Base-by-base conservation (phyloP, 2,888 invertebrate genomes). In the Siphonodentalium dalli region DNA sequence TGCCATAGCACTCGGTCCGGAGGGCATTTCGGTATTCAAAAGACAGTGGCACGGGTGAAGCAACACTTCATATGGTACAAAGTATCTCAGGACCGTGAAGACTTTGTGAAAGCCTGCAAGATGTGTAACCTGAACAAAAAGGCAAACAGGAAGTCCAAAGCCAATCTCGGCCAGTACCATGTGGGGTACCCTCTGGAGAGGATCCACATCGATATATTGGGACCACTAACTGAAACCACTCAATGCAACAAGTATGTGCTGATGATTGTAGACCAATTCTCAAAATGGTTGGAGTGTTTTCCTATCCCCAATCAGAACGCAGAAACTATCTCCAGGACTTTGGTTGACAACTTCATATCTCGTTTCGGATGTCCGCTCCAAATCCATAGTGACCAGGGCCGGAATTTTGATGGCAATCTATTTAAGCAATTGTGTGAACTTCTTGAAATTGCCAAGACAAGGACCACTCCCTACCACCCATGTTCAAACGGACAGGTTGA, bases 181-280 rank as follows among this genome's bases (percentile, higher is more conserved):
- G 2, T 18, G 34, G 53, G 53, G 6, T 7, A 9, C 33, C 51
- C 56, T 2, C 2, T 56, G 18, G 44, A 56, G 35, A 29, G 55
- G 6, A 18, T 55, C 13, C 47, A 51, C 24, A 28, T 52, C 1
- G 56, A 47, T 43, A 35, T 53, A 18, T 21, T 58, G 5, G 49
- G 53, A 13, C 45, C 53, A 13, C 28, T 48, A 11, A 44, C 49
- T 20, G 34, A 34, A 13, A 54, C 44, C 1, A 35, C 18, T 18
- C 6, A 11, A 11, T 48, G 49, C 4, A 57, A 57, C 18, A 51
- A 49, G 33, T 53, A 57, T 23, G 45, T 49, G 18, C 23, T 49
- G 2, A 45, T 49, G 39, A 40, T 45, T 11, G 43, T 53, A n/a
- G 58, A 58, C 35, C 49, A 58, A 23, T 53, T 53, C 11, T 49